Evolutionary conservation across 1,140 invertebrate species (phyloP).

Genomic region (Cydia fagiglandana): DNA sequence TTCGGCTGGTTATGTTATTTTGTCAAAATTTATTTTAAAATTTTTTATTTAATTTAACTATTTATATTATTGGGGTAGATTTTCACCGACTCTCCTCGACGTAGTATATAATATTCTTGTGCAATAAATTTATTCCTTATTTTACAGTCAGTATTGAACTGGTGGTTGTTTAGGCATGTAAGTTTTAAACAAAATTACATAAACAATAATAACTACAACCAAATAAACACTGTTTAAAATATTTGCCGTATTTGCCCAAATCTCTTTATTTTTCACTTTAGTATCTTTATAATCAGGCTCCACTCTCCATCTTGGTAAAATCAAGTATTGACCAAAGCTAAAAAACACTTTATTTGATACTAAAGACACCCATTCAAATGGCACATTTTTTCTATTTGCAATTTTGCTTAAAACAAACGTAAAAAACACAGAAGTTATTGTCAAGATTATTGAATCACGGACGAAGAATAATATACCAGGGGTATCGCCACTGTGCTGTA

Average conservation of each 20-base stretch:
- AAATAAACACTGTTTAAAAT: not conserved
- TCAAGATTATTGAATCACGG: not conserved
- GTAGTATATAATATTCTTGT: not conserved
- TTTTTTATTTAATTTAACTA: too few species aligned
- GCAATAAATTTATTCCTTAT: not conserved
- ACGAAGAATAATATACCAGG: not conserved
- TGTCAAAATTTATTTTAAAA: not conserved
- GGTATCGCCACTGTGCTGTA: not conserved
- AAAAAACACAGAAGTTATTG: not conserved
- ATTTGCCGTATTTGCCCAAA: not conserved
- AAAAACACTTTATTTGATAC: not conserved
- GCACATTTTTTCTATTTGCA: not conserved
- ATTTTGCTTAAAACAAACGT: constrained; percentile 1
- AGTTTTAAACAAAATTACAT: not conserved
- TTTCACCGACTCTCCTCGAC: too few species aligned
- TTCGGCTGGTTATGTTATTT: not conserved
- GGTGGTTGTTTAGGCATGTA: not conserved
- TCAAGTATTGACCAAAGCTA: constrained; percentile 11
- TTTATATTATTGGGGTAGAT: too few species aligned
- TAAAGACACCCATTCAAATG: not conserved
- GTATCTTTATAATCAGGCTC: not conserved
- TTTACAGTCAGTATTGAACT: not conserved
- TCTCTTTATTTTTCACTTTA: not conserved
- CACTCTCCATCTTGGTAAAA: not conserved
- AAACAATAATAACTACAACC: not conserved